Conservation (phyloP, 2,888 invertebrate genomes). For the Watsonalla binaria region DNA sequence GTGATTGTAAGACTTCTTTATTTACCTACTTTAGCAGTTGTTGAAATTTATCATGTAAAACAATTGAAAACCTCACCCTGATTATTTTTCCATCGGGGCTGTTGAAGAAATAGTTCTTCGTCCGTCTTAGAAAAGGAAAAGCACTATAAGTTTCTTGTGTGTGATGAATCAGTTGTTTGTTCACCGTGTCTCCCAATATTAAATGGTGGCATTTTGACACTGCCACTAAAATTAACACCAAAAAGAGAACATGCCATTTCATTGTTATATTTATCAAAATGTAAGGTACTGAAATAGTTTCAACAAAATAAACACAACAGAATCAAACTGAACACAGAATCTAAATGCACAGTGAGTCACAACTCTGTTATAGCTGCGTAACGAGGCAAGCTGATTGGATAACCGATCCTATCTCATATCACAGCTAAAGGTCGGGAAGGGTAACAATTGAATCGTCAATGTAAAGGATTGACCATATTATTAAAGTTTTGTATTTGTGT, state of each 20-base stretch:
- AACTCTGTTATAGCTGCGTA: neutral
- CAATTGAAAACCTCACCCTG: slow-evolving; percentile 28
- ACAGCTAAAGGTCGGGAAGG: slow-evolving; percentile 14
- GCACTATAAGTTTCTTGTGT: slow-evolving; percentile 26
- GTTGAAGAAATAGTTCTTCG: slow-evolving; percentile 40
- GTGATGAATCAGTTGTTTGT: slow-evolving; percentile 32
- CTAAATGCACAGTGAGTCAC: neutral
- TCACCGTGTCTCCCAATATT: slow-evolving; percentile 34
- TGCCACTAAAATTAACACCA: slow-evolving; percentile 19
- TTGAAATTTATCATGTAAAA: no score
- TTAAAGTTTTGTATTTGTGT: slow-evolving; percentile 1
- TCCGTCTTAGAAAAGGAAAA: slow-evolving; percentile 38
- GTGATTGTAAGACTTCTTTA: no score
- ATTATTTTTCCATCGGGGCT: slow-evolving; percentile 33
- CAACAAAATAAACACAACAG: neutral
- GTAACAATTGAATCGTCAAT: slow-evolving; percentile 9
- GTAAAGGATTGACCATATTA: neutral
- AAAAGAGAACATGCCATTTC: slow-evolving; percentile 21
- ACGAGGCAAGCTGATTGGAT: slow-evolving; percentile 15
- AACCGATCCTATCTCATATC: slow-evolving; percentile 12
- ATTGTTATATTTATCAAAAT: slow-evolving; percentile 14
- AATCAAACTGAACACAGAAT: neutral
- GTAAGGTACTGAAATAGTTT: slow-evolving; percentile 13
- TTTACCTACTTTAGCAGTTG: no score
- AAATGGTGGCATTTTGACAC: slow-evolving; percentile 33